phyloP scores from a whole-genome alignment of 2,113 vertebrate genomes.

The Ochotona princeps region DNA sequence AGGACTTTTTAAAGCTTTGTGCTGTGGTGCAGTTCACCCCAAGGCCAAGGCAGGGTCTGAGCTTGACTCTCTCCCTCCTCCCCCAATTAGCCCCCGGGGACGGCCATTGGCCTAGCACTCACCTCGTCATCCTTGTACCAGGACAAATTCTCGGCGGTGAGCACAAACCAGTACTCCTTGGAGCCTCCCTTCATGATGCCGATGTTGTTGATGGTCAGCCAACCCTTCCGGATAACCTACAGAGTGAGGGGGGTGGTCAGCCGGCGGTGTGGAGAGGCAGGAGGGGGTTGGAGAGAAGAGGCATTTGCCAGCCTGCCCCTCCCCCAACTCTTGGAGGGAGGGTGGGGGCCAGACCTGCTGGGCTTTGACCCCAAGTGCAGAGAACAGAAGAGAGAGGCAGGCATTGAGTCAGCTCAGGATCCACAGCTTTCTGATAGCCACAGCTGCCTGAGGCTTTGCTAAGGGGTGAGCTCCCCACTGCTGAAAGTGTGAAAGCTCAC shows the following conservation, averaged over 20 bases:
- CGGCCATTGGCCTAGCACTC: slow-evolving; percentile 66
- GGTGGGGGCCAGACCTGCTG: slow-evolving; percentile 4
- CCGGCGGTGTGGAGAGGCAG: background rate
- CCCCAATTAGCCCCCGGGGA: background rate
- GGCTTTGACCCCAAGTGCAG: slow-evolving; percentile 12
- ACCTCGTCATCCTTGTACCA: slow-evolving; percentile 99
- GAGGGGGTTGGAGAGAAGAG: slow-evolving; percentile 51
- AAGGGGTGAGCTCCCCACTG: background rate
- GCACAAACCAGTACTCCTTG: slow-evolving; percentile 99
- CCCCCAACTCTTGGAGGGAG: background rate
- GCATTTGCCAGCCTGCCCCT: background rate
- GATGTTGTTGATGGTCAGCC: slow-evolving; percentile 99
- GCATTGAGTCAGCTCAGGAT: background rate
- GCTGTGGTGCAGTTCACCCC: background rate
- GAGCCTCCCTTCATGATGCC: slow-evolving; percentile 99
- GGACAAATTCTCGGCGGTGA: slow-evolving; percentile 97
- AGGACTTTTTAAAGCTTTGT: background rate
- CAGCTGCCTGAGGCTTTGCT: background rate
- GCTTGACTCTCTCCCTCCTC: background rate
- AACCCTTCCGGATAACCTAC: slow-evolving; percentile 99
- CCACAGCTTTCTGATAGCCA: background rate
- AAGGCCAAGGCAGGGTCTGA: background rate
- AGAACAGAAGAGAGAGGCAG: slow-evolving; percentile 21
- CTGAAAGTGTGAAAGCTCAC: background rate
- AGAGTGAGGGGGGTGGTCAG: slow-evolving; percentile 62